Base-by-base conservation (phyloP, 2,113 vertebrate genomes). In the Cryptotis parvus region DNA sequence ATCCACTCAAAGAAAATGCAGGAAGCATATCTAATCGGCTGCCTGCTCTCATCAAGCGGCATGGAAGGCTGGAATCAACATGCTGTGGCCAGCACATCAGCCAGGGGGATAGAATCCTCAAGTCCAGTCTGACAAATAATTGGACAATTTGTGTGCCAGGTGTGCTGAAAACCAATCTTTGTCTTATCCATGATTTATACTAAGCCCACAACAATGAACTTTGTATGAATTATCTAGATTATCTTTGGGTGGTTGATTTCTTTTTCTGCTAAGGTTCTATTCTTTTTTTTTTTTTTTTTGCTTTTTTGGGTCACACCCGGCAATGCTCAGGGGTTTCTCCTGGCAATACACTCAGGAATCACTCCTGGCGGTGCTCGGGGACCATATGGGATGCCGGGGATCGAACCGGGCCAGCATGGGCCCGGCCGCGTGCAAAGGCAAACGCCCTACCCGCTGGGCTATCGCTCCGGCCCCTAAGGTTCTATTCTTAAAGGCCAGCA, bases 1-100 rank as follows among this genome's bases (percentile, higher is more conserved):
- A 69, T 49, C 87, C 76, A 80, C 37, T 86, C 79, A 95, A 79
- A 79, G 74, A 82, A 93, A 80, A 83, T 52, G 61, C 90, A 72
- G 31, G 58, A 87, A 90, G 52, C 15, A 74, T 27, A 81, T 37
- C 43, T n/a, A 75, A 77, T 87, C 80, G 77, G 61, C 52, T 90
- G 49, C 69, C 37, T 81, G 86, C 15, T 91, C 41, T 70, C 49
- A 86, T 58, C 58, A 91, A 82, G 49, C 87, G 90, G 43, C n/a
- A 75, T 4, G n/a, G 7, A 20, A 35, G 52, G 86, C 0, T 68
- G 26, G 80, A 84, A 61, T 87, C 45, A 79, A 87, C 58, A 73
- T 29, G 12, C 9, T 61, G 33, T 89, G 35, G 43, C n/a, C 11
- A 73, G 76, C n/a, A 88, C 3, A 79, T n/a, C 33, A 93, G 63